Evolutionary conservation across 1,140 invertebrate genomes (phyloP), one percentile per base, ranked within the genome.

Genomic region (Heterodera carotae): DNA sequence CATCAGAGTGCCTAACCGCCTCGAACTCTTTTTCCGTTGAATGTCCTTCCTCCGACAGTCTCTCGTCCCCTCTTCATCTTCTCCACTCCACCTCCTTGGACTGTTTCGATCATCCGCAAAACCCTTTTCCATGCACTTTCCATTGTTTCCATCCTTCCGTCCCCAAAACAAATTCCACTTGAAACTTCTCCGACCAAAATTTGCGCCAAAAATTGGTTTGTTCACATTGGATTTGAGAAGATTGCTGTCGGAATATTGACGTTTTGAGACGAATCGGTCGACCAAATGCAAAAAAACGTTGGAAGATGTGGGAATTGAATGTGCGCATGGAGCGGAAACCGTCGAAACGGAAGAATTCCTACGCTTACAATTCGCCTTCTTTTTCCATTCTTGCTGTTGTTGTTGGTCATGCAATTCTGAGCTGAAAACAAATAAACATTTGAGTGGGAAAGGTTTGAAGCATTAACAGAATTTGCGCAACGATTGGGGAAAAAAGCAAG

Each of bases 81-180:
- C n/a, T 73, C 53, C 56, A 12, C 56, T 56, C 22, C 12, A 64
- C 25, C 62, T 56, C 27, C 36, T 43, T 69, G 8, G n/a, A 56
- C 48, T 10, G 8, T 12, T 29, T 25, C 3, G 68, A 39, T 56
- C 48, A 18, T 56, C 69, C 12, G 43, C 69, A 18, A 70, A 27
- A 53, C 22, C 56, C 18, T 73, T 34, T 27, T 60, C 71, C 36
- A 22, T 29, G 36, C 56, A 31, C 33, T 59, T 36, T 8, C 25
- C 71, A 29, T 33, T 53, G 34, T 59, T 53, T 18, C 22, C 56
- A 15, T 60, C 36, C 36, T 60, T 60, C n/a, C 71, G 25, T 53
- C 71, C 71, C 71, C 71, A 73, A 73, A 73, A 56, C 33, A 39
- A 62, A 36, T 56, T 73, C 71, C 71, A 73, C 33, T 73, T 73